Evolutionary conservation across 1,140 invertebrate genomes (phyloP).

Genomic region (Drosophila oshimai): DNA sequence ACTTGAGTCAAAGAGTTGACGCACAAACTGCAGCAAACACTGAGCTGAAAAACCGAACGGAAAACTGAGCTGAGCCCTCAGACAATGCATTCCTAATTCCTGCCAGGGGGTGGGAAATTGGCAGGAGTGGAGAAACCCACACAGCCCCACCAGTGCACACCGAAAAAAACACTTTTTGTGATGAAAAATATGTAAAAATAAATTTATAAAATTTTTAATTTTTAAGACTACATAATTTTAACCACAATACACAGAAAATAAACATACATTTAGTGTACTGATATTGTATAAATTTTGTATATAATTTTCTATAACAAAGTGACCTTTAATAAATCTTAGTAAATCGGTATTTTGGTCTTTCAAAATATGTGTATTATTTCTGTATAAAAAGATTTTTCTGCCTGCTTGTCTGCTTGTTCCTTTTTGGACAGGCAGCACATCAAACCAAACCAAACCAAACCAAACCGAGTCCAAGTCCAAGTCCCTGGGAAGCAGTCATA

Average conservation of each 20-base stretch:
- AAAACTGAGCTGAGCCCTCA: conserved; percentile 40
- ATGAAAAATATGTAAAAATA: too few relatives aligned
- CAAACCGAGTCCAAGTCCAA: not conserved
- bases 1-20: conserved; percentile 67
- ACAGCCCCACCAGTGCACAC: not conserved
- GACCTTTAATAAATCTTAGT: too few relatives aligned
- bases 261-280: not conserved
- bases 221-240: too few relatives aligned
- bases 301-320: too few relatives aligned
- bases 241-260: not conserved
- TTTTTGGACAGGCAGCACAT: conserved; percentile 25
- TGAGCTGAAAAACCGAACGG: conserved; percentile 27
- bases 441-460: conserved; percentile 9
- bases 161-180: too few relatives aligned
- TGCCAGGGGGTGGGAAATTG: conserved; percentile 1
- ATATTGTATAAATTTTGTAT: too few relatives aligned
- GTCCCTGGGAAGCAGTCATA: conserved; percentile 54
- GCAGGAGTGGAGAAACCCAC: not conserved
- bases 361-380: not conserved
- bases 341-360: too few relatives aligned
- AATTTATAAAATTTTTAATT: too few relatives aligned
- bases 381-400: not conserved
- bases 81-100: conserved; percentile 76
- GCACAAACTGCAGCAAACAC: conserved; percentile 41
- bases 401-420: conserved; percentile 8